Evolutionary conservation across 1,140 invertebrate genomes (phyloP), one percentile per base, ranked within the genome.

Genomic region (Mylabris phalerata): DNA sequence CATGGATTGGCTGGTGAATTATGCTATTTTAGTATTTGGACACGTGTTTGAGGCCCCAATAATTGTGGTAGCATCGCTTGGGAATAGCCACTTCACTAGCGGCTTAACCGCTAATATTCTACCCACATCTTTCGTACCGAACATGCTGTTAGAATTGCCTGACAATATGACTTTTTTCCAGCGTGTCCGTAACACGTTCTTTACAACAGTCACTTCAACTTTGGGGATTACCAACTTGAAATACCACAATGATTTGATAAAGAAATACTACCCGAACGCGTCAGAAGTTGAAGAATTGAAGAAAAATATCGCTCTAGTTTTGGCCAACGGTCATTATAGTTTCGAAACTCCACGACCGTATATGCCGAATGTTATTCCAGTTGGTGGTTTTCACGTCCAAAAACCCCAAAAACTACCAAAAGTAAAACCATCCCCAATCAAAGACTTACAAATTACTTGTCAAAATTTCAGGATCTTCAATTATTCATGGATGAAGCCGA

Each of bases 301-400:
- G 7, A 62, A 55, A 32, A 69, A 71, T 41, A 52, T 68, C 72
- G 27, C 27, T 13, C 56, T 82, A 3, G 67, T 80, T 19, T 60
- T 82, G 9, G 62, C 77, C 0, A 81, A 81, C 51, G 70, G 68
- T 38, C 79, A 82, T 59, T 78, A 77, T 51, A 74, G 71, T 65
- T 71, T 75, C 49, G 73, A 75, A 52, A 58, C 65, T 7, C 72
- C 77, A 10, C 59, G 69, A 10, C 77, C 80, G 1, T 73, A 73
- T 13, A 62, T 78, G 10, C 79, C 80, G 0, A 78, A 78, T 66
- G 68, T 82, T 13, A 73, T 82, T 25, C 79, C 82, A 67, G 75
- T 85, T 55, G 82, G 81, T 25, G 82, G 81, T 32, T 64, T 82
- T 46, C 81, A 84, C 67, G 72, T 82, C 38, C 43, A 59, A 48